Evolutionary conservation across 2,888 invertebrate genomes (phyloP), one percentile per base, ranked within the genome.

Genomic region (Drosophila mercatorum): DNA sequence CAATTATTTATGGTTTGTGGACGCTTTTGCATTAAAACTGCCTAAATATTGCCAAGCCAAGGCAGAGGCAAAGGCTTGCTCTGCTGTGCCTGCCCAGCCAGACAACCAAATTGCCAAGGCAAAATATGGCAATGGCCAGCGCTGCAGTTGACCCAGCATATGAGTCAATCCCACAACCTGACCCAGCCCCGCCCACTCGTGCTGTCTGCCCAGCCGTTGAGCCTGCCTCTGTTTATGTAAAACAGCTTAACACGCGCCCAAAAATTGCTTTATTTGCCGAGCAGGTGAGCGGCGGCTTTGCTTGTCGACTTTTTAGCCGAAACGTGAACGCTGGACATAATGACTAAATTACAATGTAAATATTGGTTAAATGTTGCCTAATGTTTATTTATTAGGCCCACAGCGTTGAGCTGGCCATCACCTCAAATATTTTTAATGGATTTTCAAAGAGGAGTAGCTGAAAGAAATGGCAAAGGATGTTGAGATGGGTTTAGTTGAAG

Each of bases 1-100:
- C 85, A 89, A 88, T 88, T 88, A 89, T 88, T 88, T 89, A 89
- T 89, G 81, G 85, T 77, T 88, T 88, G 85, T 88, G 81, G 83
- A 88, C 85, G 81, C 78, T 80, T 77, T 81, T 78, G 80, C 80
- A 82, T 84, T 82, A 83, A 83, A 87, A 88, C 83, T 83, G 88
- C 79, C 81, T 80, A 80, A 87, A 83, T 82, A 86, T 82, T 80
- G 71, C 83, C 74, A 74, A 61, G 55, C 41, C 40, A 41, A 55
- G 49, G n/a, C 78, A 65, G 60, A 46, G 56, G 70, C 66, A 58
- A 36, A 10, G n/a, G 43, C 73, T 58, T 51, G 46, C 52, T 41
- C 53, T 49, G 51, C 56, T 49, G 36, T 62, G 68, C 58, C 56
- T 66, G 56, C 62, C 59, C 62, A 57, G 75, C 55, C 71, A 72